Conservation (phyloP, 2,797 vertebrate genomes). For the Psittacula echo region DNA sequence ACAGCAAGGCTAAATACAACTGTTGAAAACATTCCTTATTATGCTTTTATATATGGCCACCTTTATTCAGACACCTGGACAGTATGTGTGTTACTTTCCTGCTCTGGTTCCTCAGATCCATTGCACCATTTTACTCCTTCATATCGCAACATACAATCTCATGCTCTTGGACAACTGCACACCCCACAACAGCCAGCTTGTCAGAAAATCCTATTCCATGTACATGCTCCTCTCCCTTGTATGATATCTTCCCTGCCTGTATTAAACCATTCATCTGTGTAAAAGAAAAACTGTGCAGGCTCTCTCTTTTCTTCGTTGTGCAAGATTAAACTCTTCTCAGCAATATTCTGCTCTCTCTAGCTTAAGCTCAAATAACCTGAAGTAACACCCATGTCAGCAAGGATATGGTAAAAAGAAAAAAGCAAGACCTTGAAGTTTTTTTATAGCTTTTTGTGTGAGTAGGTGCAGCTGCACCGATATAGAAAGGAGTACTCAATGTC, state of each 20-base stretch:
- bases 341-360: slow-evolving; percentile 16
- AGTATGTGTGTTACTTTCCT: background rate
- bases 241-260: background rate
- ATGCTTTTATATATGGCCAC: background rate
- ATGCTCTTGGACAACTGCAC: background rate
- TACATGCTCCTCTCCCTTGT: background rate
- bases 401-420: slow-evolving; percentile 47
- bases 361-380: slow-evolving; percentile 68
- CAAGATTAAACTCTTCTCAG: slow-evolving; percentile 47
- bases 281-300: background rate
- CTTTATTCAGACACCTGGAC: background rate
- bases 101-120: background rate
- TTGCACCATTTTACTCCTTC: background rate
- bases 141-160: background rate
- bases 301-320: slow-evolving; percentile 40
- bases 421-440: slow-evolving; percentile 38
- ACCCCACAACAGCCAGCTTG: background rate
- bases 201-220: background rate
- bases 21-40: background rate
- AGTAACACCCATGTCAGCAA: slow-evolving; percentile 57
- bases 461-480: slow-evolving; percentile 72
- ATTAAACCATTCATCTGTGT: background rate
- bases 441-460: slow-evolving; percentile 72
- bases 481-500: slow-evolving; percentile 78
- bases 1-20: background rate